Base-by-base conservation (phyloP, 2,888 invertebrate genomes). In the Argyra leucocephala region DNA sequence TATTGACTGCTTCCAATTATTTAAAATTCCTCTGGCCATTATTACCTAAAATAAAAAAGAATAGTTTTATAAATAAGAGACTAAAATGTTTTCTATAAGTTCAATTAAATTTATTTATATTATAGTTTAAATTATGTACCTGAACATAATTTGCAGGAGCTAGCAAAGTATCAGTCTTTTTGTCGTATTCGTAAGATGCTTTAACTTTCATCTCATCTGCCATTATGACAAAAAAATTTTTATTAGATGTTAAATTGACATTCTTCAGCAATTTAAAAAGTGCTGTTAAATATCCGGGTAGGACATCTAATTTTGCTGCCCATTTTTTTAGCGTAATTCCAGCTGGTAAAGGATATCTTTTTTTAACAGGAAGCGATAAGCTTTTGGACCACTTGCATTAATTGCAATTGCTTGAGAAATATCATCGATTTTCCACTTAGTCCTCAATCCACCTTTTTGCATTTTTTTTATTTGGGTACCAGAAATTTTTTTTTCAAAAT, bases 191-290 rank as follows among this genome's bases (percentile, higher is more conserved):
- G 60, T 69, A 69, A 12, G 26, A 60, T 57, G 65, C 68, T 61
- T 67, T 37, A 22, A 72, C 63, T 68, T 71, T 71, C 63, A 72
- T 71, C 65, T 73, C 71, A 66, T 72, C 71, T 66, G 72, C 72
- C 18, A 68, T 67, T 26, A 71, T 48, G 21, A 69, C 65, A 69
- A 70, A 72, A 10, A 61, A 31, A 66, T 67, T 65, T 63, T 65
- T 68, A 62, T 63, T 66, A 62, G 66, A 67, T 60, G 57, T 57
- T 24, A 70, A 67, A 59, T 57, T 61, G 24, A 31, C 61, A 64
- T 36, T 57, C 24, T 62, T 6, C 48, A 61, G 63, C 10, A 63
- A 31, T 21, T 23, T 22, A 22, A 62, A 65, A 22, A 62, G 59
- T 7, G 48, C 15, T 31, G 22, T 21, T n/a, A 64, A 61, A 57